Evolutionary conservation across 2,113 vertebrate genomes (phyloP), one percentile per base, ranked within the genome.

Genomic region (Zeus faber): DNA sequence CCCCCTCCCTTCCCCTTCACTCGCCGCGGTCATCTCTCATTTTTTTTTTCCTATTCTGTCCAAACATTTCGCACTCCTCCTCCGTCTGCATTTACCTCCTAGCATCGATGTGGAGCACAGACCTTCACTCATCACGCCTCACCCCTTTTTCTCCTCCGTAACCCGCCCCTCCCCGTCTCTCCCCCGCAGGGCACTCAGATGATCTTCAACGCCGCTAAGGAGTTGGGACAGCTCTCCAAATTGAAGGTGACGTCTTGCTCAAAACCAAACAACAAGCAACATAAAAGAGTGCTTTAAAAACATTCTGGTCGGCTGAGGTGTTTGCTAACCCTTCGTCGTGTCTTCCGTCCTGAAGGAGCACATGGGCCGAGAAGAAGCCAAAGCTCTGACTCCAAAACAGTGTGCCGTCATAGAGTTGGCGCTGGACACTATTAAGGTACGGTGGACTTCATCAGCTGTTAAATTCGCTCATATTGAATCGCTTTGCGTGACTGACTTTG

Each of bases 201-300:
- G 87, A 99, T 99, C 77, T 97, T 99, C 79, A 98, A 94, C 0
- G 95, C 96, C 0, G 97, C 96, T 64, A 98, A 99, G 76, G 96
- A 99, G 61, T 71, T 98, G 82, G 97, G 97, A 7, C 97, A 98
- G 64, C 92, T 99, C 24, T 98, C 96, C 41, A 98, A 99, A 63
- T 91, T 97, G 40, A 97, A 98, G 95, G 93, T 95, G 88, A 72
- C n/a, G n/a, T n/a, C n/a, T n/a, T n/a, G n/a, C n/a, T n/a, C n/a
- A n/a, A n/a, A n/a, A n/a, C n/a, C n/a, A n/a, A 29, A 29, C 9
- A 29, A 29, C 4, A 29, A 29, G 27, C 27, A 29, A 29, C 4
- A 29, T 9, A 29, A n/a, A n/a, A n/a, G n/a, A n/a, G n/a, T n/a
- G n/a, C n/a, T n/a, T n/a, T n/a, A 37, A n/a, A n/a, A n/a, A 11